Percentiles rank a stretch among this genome's conserved stretches.
phyloP scores from a whole-genome alignment of 2,888 invertebrate genomes.

The Xanthorhoe spadicearia region DNA sequence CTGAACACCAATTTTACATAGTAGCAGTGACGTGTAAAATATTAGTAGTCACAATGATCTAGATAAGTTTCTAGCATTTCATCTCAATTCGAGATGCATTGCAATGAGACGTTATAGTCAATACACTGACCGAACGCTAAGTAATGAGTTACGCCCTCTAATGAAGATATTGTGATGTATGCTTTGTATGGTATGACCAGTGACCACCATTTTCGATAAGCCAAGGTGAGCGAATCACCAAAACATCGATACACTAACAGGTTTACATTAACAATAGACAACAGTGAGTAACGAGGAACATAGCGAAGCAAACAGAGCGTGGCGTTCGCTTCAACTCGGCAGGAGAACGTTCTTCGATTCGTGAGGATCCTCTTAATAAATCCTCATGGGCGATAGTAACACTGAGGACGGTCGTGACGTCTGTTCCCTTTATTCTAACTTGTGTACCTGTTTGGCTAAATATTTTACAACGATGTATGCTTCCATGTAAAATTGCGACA shows the following conservation, averaged over 20 bases:
- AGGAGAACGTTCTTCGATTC: constrained; percentile 32
- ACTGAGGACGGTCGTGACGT: constrained; percentile 62
- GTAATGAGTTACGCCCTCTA: constrained; percentile 56
- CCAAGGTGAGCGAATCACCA: constrained; percentile 58
- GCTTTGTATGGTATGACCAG: constrained; percentile 45
- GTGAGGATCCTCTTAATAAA: not conserved
- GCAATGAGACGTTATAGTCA: constrained; percentile 46
- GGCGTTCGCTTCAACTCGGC: constrained; percentile 55
- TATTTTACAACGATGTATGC: constrained; percentile 65
- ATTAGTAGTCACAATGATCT: constrained; percentile 37
- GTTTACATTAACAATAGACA: constrained; percentile 47
- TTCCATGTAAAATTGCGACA: constrained; percentile 76
- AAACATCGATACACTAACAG: constrained; percentile 66
- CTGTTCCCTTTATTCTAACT: constrained; percentile 12
- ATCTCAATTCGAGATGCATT: constrained; percentile 54
- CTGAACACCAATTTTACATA: constrained; percentile 77
- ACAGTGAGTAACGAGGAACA: constrained; percentile 55
- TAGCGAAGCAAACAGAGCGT: constrained; percentile 73
- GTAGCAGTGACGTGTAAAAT: constrained; percentile 65
- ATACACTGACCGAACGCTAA: constrained; percentile 56
- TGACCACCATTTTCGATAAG: constrained; percentile 73
- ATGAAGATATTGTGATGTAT: constrained; percentile 50
- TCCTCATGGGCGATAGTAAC: constrained; percentile 73
- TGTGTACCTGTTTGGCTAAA: constrained; percentile 18
- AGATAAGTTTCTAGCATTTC: constrained; percentile 36